Base-by-base conservation (phyloP, 2,797 vertebrate genomes). In the Falco novaeseelandiae region DNA sequence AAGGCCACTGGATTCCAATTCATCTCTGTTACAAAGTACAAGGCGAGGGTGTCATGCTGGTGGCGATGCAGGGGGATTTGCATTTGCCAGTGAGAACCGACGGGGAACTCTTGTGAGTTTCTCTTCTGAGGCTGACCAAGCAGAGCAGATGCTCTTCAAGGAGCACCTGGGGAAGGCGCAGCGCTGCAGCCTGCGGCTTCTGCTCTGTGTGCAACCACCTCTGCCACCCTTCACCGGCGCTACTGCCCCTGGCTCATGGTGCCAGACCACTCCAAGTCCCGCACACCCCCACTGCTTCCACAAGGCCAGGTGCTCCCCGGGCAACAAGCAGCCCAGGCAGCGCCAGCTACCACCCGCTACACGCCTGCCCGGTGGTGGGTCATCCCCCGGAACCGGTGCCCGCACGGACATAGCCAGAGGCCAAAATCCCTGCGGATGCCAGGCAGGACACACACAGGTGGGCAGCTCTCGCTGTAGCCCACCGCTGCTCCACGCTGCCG, bases 391-490 rank as follows among this genome's bases (percentile, higher is more conserved):
- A 25, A 74, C 54, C 49, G 2, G 25, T 2, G 52, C 16, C 55
- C 2, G 19, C 46, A n/a, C 30, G 17, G 14, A 69, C 46, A 6
- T 2, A 1, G 38, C 42, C 30, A 61, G 27, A 48, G 17, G 27
- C 16, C 25, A 4, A 61, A 73, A 38, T 6, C 40, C 57, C 46
- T 20, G 6, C 2, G 0, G 48, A 34, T 0, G 11, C 46, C 9
- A 14, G 0, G 27, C 2, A 32, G 12, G 30, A 29, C 61, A 55
- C 1, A 29, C 61, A 55, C 1, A n/a, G 58, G 13, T 1, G 3
- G 44, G 49, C 8, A 1, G 62, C 32, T 74, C 54, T 76, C 6
- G 4, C 67, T 19, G 78, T 3, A 19, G 54, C 57, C 59, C 87
- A 59, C 59, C 29, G 84, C 73, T 30, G 48, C 78, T 73, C 65